Base-by-base conservation (phyloP, 2,797 vertebrate species). In the Pelochelys cantorii region DNA sequence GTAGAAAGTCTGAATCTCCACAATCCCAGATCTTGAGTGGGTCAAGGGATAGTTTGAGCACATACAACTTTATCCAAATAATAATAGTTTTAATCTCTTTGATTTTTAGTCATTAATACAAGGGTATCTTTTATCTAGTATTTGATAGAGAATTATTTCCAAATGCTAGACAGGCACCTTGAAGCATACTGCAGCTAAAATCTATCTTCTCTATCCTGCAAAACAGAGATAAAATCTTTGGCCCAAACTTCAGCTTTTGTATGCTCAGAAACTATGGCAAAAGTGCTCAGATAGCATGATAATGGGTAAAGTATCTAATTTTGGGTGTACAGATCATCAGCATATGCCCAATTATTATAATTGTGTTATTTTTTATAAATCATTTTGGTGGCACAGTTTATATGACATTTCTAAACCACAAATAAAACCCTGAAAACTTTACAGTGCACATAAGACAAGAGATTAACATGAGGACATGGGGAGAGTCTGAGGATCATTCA, bases 191-290 rank as follows among this genome's bases (percentile, higher is more conserved):
- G 96, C 95, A 96, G 96, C 42, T 48, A 48, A 48, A 48, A 8
- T 96, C 95, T 96, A 89, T 91, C 86, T 97, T 96, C 94, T 95
- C 94, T 84, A 88, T 95, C 96, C 95, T 37, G 48, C 94, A 95
- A 96, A 96, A 96, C 93, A 97, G 93, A 96, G 93, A 96, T 95
- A 93, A 93, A 97, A 96, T 95, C 95, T 95, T 97, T 97, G 96
- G 93, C 94, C 95, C 95, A 95, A 92, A 93, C 96, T 65, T 96
- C 95, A 95, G 94, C 90, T 96, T 96, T 97, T 95, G 96, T 95
- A 96, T 97, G 96, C 90, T 96, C 96, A 97, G 95, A 96, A 94
- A 89, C 91, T 95, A 95, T 94, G 91, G 96, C 92, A 96, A 96
- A 96, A 96, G 90, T 93, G 96, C 94, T 96, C 95, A 96, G 96